A percentile compares a stretch with the other conserved stretches of the same genome.
Conservation (phyloP, 1,140 invertebrate genomes). For the Drosophila melanogaster region DNA sequence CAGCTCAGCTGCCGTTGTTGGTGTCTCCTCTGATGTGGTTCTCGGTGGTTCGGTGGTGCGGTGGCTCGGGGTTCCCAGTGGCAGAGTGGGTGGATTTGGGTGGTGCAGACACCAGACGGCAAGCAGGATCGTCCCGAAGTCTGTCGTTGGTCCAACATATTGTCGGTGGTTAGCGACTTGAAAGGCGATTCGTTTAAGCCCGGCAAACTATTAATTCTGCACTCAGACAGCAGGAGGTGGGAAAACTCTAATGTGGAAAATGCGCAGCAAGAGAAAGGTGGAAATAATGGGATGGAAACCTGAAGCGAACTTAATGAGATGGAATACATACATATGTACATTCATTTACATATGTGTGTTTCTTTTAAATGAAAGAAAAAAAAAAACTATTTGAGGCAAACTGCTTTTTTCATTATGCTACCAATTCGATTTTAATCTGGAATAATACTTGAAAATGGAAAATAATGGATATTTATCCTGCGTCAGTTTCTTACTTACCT, state of each 20-base stretch:
- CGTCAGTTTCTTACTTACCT: too few species aligned
- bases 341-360: neutral
- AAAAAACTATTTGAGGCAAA: neutral
- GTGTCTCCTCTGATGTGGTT: slow-evolving; percentile 54
- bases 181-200: slow-evolving; percentile 84
- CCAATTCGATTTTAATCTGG: neutral
- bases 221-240: slow-evolving; percentile 6
- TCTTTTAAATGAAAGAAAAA: neutral
- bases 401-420: neutral
- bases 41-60: slow-evolving; percentile 19
- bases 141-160: slow-evolving; percentile 68
- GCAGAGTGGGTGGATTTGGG: neutral
- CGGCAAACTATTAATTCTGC: slow-evolving; percentile 80
- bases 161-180: slow-evolving; percentile 80
- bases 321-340: neutral
- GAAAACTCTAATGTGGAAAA: slow-evolving; percentile 4
- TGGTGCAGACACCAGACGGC: neutral
- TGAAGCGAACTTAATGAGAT: neutral
- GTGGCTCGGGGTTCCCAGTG: neutral
- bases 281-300: slow-evolving; percentile 13
- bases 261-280: slow-evolving; percentile 12
- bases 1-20: slow-evolving; percentile 32
- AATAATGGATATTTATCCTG: too few species aligned
- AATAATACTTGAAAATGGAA: neutral
- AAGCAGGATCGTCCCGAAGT: slow-evolving; percentile 7